phyloP scores from a whole-genome alignment of 2,888 invertebrate genomes.

The Diloba caeruleocephala region DNA sequence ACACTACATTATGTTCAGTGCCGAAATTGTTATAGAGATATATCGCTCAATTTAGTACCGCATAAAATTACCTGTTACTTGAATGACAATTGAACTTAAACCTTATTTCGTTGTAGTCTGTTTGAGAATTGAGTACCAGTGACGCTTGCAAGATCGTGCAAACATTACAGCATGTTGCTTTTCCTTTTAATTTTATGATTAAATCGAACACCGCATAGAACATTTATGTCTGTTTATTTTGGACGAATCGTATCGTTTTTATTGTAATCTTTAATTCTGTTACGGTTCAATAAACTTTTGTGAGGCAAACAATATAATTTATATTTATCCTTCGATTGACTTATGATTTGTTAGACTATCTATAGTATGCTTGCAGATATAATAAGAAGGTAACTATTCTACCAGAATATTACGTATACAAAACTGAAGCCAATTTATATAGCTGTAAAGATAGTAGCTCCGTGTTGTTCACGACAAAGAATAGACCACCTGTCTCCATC shows the following conservation, averaged over 20 bases:
- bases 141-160: neutral
- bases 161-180: conserved; percentile 3
- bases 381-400: no score
- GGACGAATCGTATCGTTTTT: neutral
- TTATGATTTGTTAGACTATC: neutral
- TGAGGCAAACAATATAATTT: neutral
- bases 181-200: conserved; percentile 26
- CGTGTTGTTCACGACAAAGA: no score
- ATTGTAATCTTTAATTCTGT: neutral
- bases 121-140: conserved; percentile 27
- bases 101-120: conserved; percentile 7
- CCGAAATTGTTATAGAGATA: conserved; percentile 36
- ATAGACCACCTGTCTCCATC: no score
- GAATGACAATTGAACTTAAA: conserved; percentile 12
- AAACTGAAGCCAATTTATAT: no score
- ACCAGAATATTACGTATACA: no score
- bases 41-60: conserved; percentile 22
- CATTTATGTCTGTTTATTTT: conserved; percentile 3
- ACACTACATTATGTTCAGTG: conserved; percentile 15
- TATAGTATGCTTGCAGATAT: neutral
- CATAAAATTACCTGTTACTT: conserved; percentile 39
- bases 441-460: no score
- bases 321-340: neutral
- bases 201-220: neutral
- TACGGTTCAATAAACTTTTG: conserved; percentile 15